phyloP scores from a whole-genome alignment of 2,113 vertebrate species.

The Pseudonaja textilis region DNA sequence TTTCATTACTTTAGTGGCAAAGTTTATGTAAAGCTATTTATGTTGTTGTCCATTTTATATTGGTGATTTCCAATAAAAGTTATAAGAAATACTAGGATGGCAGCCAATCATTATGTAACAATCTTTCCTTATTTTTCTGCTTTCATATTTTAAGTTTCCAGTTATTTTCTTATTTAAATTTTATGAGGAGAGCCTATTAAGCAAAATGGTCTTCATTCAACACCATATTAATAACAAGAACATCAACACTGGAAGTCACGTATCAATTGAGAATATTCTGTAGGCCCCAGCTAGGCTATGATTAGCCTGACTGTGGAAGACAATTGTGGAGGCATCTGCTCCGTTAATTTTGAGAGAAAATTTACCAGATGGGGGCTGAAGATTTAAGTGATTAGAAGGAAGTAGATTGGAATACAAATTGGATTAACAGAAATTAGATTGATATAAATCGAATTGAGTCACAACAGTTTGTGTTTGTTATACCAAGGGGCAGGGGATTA shows the following conservation, averaged over 20 bases:
- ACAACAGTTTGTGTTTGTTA: slow-evolving; percentile 84
- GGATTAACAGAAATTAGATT: slow-evolving; percentile 98
- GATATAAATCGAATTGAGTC: slow-evolving; percentile 96
- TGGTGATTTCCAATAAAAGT: slow-evolving; percentile 41
- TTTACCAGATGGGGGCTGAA: slow-evolving; percentile 94
- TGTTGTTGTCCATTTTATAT: neutral
- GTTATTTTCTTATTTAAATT: slow-evolving; percentile 63
- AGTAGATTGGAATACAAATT: slow-evolving; percentile 99
- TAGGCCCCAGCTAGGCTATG: slow-evolving; percentile 73
- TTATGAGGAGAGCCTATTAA: slow-evolving; percentile 78
- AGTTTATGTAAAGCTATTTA: neutral
- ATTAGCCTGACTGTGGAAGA: slow-evolving; percentile 84
- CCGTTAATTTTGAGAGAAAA: slow-evolving; percentile 83
- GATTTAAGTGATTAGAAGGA: slow-evolving; percentile 98
- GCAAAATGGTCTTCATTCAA: slow-evolving; percentile 72
- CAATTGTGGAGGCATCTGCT: slow-evolving; percentile 92
- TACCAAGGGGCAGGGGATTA: slow-evolving; percentile 86
- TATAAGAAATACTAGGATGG: slow-evolving; percentile 60
- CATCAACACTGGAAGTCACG: slow-evolving; percentile 75
- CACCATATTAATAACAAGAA: slow-evolving; percentile 71
- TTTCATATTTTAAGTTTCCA: slow-evolving; percentile 61
- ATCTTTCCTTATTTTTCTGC: slow-evolving; percentile 44
- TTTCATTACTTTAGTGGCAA: slow-evolving; percentile 7
- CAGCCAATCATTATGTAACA: slow-evolving; percentile 54
- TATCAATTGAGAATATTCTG: slow-evolving; percentile 70